Base-by-base conservation (phyloP, 2,888 invertebrate genomes). In the Philereme vetulata region DNA sequence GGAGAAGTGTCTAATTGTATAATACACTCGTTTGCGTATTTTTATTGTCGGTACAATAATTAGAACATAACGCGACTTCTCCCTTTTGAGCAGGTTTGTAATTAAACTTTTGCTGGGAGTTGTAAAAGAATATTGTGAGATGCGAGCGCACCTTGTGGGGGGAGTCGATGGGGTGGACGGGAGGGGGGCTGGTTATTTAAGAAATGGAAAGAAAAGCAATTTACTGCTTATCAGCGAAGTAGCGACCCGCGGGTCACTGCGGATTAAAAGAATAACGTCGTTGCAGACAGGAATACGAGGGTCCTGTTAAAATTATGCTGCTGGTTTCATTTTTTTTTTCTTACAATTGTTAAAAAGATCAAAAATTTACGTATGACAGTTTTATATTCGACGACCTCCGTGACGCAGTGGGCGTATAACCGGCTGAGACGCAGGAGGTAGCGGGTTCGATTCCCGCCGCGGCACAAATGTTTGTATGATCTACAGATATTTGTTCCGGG, bases 11-110 rank as follows among this genome's bases (percentile, higher is more conserved):
- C 91, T 92, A 91, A 92, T 92, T 92, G 91, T 90, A 92, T 92
- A 92, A 92, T 92, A 92, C 86, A 92, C 92, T 92, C 92, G 91
- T 92, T 92, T 90, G 86, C 92, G 92, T 92, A 91, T 91, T 92
- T 92, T 92, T 92, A 92, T 91, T 85, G 90, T 89, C 81, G 81
- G 84, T 87, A 88, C 88, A 90, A 92, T 92, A 91, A 92, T 92
- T 90, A 90, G 90, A 90, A 90, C 88, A 90, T 90, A 90, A 90
- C 87, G 87, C 84, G 84, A 86, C 82, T 84, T 81, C 72, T 82
- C 83, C 81, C 78, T 87, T 86, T 85, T 85, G 84, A 86, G 81
- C 77, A 79, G 83, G 77, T 78, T 77, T 76, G 84, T 88, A 90
- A 90, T 92, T 89, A 90, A 91, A 90, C 84, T 89, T 90, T 63